Evolutionary conservation across 2,888 invertebrate genomes (phyloP).

Genomic region (Dilophus febrilis): DNA sequence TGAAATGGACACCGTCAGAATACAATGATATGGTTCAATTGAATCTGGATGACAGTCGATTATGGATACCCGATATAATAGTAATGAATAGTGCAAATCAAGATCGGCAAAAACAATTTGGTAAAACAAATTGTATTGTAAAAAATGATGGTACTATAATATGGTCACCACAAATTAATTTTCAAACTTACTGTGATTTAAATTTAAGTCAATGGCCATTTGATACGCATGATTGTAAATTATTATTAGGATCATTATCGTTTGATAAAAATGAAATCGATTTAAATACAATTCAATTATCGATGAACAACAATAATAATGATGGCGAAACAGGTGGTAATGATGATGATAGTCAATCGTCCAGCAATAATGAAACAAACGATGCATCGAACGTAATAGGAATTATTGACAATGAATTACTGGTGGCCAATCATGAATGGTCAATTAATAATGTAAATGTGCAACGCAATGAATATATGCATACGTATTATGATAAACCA

Average conservation of each 20-base stretch:
- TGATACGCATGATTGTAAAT: conserved; percentile 47
- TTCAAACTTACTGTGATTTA: conserved; percentile 43
- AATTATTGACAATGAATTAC: conserved; percentile 15
- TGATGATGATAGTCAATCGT: too few species aligned
- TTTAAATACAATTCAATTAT: conserved; percentile 20
- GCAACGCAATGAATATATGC: conserved; percentile 24
- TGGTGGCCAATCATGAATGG: conserved; percentile 26
- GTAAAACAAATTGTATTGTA: conserved; percentile 37
- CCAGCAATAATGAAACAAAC: conserved; percentile 11
- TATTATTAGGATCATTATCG: conserved; percentile 60
- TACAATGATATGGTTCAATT: conserved; percentile 20
- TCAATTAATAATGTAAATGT: conserved; percentile 29
- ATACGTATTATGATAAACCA: conserved; percentile 37
- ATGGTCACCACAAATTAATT: conserved; percentile 53
- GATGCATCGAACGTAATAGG: too few species aligned
- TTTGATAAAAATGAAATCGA: conserved; percentile 42
- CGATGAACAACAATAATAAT: too few species aligned
- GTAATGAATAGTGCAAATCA: conserved; percentile 52
- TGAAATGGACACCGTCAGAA: conserved; percentile 23
- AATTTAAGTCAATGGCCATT: conserved; percentile 58
- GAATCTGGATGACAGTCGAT: conserved; percentile 48
- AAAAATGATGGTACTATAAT: conserved; percentile 34
- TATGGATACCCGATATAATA: conserved; percentile 64
- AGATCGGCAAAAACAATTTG: conserved; percentile 36
- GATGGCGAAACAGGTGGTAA: conserved; percentile 11